Conservation (phyloP, 2,113 vertebrate species). For the Pipra filicauda region DNA sequence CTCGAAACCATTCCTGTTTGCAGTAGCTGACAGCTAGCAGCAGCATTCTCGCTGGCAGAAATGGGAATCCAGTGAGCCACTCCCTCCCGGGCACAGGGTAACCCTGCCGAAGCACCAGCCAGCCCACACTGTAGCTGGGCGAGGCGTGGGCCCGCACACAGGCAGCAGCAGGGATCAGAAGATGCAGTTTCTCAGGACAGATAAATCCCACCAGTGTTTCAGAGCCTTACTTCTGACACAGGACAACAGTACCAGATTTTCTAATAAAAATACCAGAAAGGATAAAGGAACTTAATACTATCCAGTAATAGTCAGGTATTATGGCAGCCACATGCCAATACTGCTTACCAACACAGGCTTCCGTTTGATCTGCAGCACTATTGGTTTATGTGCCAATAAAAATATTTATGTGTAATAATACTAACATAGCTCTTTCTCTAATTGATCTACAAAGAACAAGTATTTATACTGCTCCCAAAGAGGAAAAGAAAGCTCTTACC, state of each 20-base stretch:
- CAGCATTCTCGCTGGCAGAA: accelerated
- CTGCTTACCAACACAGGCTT: not conserved
- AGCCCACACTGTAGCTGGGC: accelerated
- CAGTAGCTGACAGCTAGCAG: not conserved
- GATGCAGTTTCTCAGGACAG: not conserved
- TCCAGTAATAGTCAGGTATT: not conserved
- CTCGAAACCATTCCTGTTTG: not conserved
- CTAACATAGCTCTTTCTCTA: not conserved
- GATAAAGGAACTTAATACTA: not conserved
- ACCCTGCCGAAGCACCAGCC: accelerated
- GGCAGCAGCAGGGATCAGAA: not conserved
- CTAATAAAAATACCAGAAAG: not conserved
- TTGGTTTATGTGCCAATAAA: not conserved
- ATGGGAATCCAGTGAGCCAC: not conserved
- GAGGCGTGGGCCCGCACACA: not conserved
- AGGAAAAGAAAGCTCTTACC: conserved; percentile 5
- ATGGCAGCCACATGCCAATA: not conserved
- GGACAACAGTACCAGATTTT: not conserved
- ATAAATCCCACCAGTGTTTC: not conserved
- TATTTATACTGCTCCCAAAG: not conserved
- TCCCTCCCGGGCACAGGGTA: not conserved
- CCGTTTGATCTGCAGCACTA: not conserved
- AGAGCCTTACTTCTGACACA: not conserved
- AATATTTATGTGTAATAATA: not conserved
- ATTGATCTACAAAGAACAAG: not conserved